Base-by-base conservation (phyloP, 2,888 invertebrate species). In the Tenthredo livida region DNA sequence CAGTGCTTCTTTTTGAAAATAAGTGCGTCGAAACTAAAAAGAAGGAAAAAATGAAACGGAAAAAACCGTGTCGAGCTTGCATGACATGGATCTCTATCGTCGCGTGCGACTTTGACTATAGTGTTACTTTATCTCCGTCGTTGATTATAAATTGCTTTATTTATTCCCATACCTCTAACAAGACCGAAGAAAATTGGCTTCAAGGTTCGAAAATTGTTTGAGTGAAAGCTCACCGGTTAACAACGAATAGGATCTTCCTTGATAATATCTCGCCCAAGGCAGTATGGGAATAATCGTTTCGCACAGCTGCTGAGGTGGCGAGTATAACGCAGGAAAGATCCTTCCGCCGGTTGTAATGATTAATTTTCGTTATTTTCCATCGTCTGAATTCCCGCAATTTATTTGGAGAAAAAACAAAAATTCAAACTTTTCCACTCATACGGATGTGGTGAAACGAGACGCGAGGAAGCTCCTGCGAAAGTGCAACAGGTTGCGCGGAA, bases 61-160 rank as follows among this genome's bases (percentile, higher is more conserved):
- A 12, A 21, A 61, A 25, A 25, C 0, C n/a, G 7, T 54, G 54
- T 61, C 25, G 61, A 72, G 40, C 70, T 72, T 40, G 70, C 70
- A 72, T 40, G 70, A 40, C 37, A 15, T 10, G 33, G 25, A 33
- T 72, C 15, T 10, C n/a, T 72, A 37, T 37, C 70, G 6, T 72
- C 29, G 70, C 70, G 70, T 72, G 70, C 70, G 12, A 21, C 25
- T 43, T 25, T 25, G 25, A n/a, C 75, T 75, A 17, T 33, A 12
- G 17, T 6, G 25, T 25, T 3, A 47, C 75, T 75, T 75, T 50
- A 75, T 75, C 75, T 75, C 12, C 25, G 29, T 15, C 17, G 43
- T 25, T 43, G 47, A 75, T 75, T 75, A 75, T 47, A 75, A 75
- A 75, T 75, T 75, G 75, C 75, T 75, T 75, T 47, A 75, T 75